phyloP scores from a whole-genome alignment of 2,797 vertebrate genomes.

The Mastacembelus armatus region DNA sequence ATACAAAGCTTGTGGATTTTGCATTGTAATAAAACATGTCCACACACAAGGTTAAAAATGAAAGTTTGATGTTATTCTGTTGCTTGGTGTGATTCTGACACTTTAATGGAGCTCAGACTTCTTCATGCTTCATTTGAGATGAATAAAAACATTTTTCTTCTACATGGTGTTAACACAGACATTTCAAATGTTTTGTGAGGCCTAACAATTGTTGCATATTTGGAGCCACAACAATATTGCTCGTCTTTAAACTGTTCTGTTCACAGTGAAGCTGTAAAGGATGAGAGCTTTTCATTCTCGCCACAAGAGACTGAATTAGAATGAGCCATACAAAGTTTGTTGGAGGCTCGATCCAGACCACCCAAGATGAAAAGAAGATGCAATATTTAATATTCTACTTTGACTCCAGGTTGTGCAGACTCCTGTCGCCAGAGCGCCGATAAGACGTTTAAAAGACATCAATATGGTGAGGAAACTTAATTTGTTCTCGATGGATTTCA shows the following conservation, averaged over 20 bases:
- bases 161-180: not conserved
- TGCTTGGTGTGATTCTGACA: no score
- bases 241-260: not conserved
- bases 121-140: constrained; percentile 7
- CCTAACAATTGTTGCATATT: not conserved
- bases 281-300: constrained; percentile 15
- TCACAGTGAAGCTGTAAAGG: constrained; percentile 6
- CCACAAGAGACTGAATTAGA: not conserved
- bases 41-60: not conserved
- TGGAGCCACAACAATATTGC: not conserved
- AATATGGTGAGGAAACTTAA: not conserved
- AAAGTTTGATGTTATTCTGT: not conserved
- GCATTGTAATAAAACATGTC: not conserved
- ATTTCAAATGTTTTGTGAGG: not conserved
- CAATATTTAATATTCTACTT: constrained; percentile 13
- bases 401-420: not conserved
- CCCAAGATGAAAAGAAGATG: no score
- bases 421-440: not conserved
- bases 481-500: not conserved
- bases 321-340: not conserved
- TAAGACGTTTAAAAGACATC: not conserved
- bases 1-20: not conserved
- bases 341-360: not conserved
- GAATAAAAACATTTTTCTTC: not conserved
- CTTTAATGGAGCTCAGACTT: not conserved